These are phyloP conservation scores for Cephus spinipes DNA, from an alignment of 2,888 invertebrate species.

Conservation along the genomic window DNA sequence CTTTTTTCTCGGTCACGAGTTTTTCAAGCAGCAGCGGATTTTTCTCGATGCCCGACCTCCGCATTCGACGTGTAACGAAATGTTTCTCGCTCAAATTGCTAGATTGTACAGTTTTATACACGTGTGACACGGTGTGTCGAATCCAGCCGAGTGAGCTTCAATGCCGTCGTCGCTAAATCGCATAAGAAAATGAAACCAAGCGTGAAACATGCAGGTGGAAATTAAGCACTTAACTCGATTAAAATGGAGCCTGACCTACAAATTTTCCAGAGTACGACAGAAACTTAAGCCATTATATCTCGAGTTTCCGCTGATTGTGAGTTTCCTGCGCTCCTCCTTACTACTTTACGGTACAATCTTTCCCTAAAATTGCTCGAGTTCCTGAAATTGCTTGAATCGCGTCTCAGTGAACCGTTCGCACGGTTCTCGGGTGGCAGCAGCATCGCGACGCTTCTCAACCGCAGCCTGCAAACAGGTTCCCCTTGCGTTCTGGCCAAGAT, in stretches of 20 bases:
- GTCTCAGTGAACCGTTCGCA: background rate
- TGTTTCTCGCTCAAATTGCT: no score
- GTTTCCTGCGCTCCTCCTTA: constrained; percentile 34
- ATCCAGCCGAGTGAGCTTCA: background rate
- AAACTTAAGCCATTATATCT: constrained; percentile 57
- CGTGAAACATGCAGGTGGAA: background rate
- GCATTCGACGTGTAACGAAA: no score
- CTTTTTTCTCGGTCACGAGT: no score
- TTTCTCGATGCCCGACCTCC: no score
- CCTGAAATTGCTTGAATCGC: no score
- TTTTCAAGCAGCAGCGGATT: no score
- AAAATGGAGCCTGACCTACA: constrained; percentile 41
- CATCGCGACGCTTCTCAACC: background rate
- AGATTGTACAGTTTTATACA: no score
- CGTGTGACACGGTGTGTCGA: background rate
- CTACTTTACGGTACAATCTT: constrained; percentile 45
- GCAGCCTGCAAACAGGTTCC: constrained; percentile 44
- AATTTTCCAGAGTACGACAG: constrained; percentile 52
- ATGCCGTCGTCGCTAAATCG: background rate
- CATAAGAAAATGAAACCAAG: constrained; percentile 20
- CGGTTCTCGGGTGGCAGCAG: background rate
- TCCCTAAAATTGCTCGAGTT: constrained; percentile 20
- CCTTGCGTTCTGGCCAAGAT: constrained; percentile 7
- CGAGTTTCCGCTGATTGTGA: constrained; percentile 20
- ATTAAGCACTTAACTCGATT: background rate